Conservation (phyloP, 2,797 vertebrate genomes). For the Oceanodroma leucorhoa region DNA sequence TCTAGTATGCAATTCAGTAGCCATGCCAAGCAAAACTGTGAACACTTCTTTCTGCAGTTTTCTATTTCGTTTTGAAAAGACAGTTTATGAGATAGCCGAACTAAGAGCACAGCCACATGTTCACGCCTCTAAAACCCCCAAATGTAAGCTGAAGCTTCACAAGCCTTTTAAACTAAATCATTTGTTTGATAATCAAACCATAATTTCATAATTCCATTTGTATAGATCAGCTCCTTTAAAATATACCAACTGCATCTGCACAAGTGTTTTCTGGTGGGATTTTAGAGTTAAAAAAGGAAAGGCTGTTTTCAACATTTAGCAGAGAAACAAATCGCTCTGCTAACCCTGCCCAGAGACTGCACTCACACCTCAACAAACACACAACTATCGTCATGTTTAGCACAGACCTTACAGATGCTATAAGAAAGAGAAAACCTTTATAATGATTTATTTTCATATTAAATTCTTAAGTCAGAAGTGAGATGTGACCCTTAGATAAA, state of each 20-base stretch:
- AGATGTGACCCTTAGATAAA: conserved; percentile 21
- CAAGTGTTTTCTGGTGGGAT: neutral
- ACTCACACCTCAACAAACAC: neutral
- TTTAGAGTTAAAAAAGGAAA: neutral
- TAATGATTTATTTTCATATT: neutral
- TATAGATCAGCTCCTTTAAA: neutral
- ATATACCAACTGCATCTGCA: neutral
- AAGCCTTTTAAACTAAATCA: neutral
- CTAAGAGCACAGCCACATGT: neutral
- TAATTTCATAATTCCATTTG: neutral
- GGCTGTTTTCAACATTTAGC: neutral
- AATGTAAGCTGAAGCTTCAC: neutral
- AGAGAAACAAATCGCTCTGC: neutral
- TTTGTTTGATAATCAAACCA: neutral
- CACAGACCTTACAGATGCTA: neutral
- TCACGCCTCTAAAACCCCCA: neutral
- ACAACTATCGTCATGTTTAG: neutral
- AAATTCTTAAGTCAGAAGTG: conserved; percentile 16
- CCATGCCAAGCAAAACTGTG: neutral
- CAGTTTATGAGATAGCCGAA: neutral
- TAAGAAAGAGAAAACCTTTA: neutral
- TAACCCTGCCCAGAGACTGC: neutral
- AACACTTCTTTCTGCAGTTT: neutral
- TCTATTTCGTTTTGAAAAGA: neutral
- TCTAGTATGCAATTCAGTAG: neutral